Base-by-base conservation (phyloP, 2,113 vertebrate species). In the Poeciliopsis occidentalis region DNA sequence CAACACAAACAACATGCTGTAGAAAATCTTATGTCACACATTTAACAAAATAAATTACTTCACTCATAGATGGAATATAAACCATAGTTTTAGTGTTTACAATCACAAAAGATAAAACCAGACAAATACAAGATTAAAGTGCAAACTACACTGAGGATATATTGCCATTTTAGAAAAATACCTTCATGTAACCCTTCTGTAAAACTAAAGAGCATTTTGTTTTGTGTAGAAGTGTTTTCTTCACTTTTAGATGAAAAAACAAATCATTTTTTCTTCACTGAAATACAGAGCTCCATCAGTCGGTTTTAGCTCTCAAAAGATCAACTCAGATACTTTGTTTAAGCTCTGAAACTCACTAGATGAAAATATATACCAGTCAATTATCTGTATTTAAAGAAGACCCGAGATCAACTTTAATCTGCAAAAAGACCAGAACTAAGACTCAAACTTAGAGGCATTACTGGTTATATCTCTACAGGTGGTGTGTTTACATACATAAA, bases 91-190 rank as follows among this genome's bases (percentile, higher is more conserved):
- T 90, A 87, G 85, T 85, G 89, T 89, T 64, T 37, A 64, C 24
- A 79, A 30, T 71, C 68, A 77, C 60, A 84, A 39, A 69, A 73
- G 3, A 78, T 26, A 89, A 1, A 79, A 66, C 73, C 64, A 78
- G 69, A 74, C n/a, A 82, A 67, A 85, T 24, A 71, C 60, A 27
- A 32, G 44, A 51, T 61, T 92, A 92, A 92, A 91, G 92, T 92
- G 92, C 92, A 91, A 88, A 80, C 66, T 73, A 84, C 66, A 82
- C 62, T 69, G 80, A 74, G 60, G n/a, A 27, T 71, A 63, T 79
- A 83, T 60, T 68, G 64, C 79, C 30, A 0, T 64, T 12, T 80
- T 78, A n/a, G 44, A 32, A 47, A 60, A 76, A 73, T 64, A 69
- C 60, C 51, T 67, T 83, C 63, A 79, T 74, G 7, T 30, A 4